Evolutionary conservation across 2,113 vertebrate genomes (phyloP), one percentile per base, ranked within the genome.

Genomic region (Lophotis ruficrista): DNA sequence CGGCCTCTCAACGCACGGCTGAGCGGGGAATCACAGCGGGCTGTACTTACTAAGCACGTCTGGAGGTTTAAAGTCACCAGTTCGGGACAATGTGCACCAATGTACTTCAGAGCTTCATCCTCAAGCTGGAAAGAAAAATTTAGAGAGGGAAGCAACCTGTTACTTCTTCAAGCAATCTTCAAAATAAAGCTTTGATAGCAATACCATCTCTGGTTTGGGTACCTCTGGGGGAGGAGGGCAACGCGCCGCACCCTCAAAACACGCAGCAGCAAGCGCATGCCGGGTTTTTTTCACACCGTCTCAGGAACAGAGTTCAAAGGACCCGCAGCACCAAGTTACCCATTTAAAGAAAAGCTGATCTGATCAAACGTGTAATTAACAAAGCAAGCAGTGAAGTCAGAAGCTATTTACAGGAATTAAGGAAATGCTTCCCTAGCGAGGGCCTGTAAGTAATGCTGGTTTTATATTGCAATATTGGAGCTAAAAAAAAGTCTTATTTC

Each of bases 11-110:
- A n/a, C 2, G 11, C 48, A 64, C 47, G 56, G 45, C 54, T 6
- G 35, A 23, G n/a, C 1, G 8, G 82, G 92, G 51, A 38, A 12
- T 9, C 14, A 19, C 4, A 7, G 47, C 73, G 57, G 56, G 33
- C 21, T 50, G 37, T 83, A 97, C 99, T 99, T 98, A 99, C 99
- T 90, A 99, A 99, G 97, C 99, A 99, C 2, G 99, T 99, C 96
- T 99, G 99, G 61, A 99, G 97, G 97, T 99, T 99, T 96, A 99
- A 98, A 14, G 99, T 99, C 98, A 99, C 98, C 98, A 99, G 98
- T 45, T 99, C 99, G 12, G 99, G 99, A 98, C 99, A 99, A 89
- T 99, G 98, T 25, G 98, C 98, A 38, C 99, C 99, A 9, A 99
- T 99, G 94, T 99, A 99, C 90, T 99, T 99, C 95, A 99, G 98